These are phyloP conservation scores for Porites lutea DNA, from an alignment of 64 coral and sea anemone genomes.

Conservation along the genomic window DNA sequence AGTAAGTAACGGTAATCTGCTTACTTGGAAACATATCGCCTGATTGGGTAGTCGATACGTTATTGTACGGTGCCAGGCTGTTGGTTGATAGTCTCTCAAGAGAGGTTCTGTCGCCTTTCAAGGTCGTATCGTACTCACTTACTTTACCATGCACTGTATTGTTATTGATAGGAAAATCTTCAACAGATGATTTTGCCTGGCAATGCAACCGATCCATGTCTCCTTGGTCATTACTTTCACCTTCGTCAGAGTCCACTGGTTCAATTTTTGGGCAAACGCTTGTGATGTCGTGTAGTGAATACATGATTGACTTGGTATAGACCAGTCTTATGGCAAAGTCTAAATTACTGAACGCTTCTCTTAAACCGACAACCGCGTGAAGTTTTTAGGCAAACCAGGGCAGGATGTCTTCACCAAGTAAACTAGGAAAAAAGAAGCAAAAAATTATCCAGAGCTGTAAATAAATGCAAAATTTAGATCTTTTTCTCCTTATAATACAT, in stretches of 20 bases:
- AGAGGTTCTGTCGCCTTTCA: not conserved
- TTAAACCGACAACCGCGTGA: too few species aligned
- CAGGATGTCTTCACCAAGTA: too few species aligned
- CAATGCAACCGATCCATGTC: not conserved
- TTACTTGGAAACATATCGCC: not conserved
- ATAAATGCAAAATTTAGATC: too few species aligned
- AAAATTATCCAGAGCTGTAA: too few species aligned
- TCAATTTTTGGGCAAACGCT: slow-evolving; percentile 30
- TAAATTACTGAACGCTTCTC: too few species aligned
- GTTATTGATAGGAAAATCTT: not conserved
- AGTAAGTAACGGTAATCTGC: not conserved
- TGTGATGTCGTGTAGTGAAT: slow-evolving; percentile 33
- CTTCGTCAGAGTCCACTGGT: not conserved
- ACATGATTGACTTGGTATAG: not conserved
- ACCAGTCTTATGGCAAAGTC: too few species aligned
- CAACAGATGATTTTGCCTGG: not conserved
- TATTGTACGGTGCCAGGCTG: not conserved
- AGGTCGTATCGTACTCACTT: not conserved
- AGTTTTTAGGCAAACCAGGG: too few species aligned
- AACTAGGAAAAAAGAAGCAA: too few species aligned
- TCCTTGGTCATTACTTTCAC: not conserved
- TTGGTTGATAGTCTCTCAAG: not conserved
- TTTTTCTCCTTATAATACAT: too few species aligned
- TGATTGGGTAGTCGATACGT: not conserved
- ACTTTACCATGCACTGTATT: not conserved